Evolutionary conservation across 2,888 invertebrate species (phyloP).

Genomic region (Torymus auratus): DNA sequence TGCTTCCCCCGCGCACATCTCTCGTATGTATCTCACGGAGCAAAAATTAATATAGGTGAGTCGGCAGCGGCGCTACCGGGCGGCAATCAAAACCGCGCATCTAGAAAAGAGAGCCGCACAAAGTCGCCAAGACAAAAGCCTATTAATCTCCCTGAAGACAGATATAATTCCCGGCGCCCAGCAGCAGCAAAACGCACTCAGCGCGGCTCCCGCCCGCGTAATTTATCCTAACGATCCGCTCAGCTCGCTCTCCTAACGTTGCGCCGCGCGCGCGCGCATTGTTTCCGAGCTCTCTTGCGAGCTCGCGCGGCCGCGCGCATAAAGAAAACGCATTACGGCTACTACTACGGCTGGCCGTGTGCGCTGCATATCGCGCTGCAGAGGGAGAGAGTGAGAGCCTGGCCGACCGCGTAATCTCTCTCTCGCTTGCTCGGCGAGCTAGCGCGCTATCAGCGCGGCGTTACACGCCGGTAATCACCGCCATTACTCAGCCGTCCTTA

Average conservation of each 20-base stretch:
- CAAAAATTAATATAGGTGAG: not conserved
- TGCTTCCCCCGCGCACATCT: not conserved
- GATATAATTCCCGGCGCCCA: slow-evolving; percentile 18
- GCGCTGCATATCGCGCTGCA: not conserved
- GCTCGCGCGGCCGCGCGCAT: slow-evolving; percentile 22
- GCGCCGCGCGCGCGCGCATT: slow-evolving; percentile 49
- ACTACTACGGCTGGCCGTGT: not conserved
- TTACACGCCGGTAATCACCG: slow-evolving; percentile 62
- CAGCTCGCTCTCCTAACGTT: slow-evolving; percentile 28
- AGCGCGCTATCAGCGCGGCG: not conserved
- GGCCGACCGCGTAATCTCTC: slow-evolving; percentile 2
- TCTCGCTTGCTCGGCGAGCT: not conserved
- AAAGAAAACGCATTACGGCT: slow-evolving; percentile 50
- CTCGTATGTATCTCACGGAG: not conserved
- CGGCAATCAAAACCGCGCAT: too few relatives aligned
- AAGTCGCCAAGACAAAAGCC: slow-evolving; percentile 11
- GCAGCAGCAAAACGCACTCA: slow-evolving; percentile 37
- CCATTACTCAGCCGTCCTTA: slow-evolving; percentile 63
- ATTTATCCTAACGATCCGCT: slow-evolving; percentile 54
- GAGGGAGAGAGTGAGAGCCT: not conserved
- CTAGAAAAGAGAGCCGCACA: not conserved
- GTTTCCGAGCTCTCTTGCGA: slow-evolving; percentile 31
- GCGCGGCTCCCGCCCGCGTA: slow-evolving; percentile 10
- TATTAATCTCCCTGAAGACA: slow-evolving; percentile 24
- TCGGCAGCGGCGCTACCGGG: too few relatives aligned